A percentile compares a stretch with the other conserved stretches of the same genome.
Evolutionary conservation across 2,113 vertebrate species (phyloP).

Genomic region (Clupea harengus): DNA sequence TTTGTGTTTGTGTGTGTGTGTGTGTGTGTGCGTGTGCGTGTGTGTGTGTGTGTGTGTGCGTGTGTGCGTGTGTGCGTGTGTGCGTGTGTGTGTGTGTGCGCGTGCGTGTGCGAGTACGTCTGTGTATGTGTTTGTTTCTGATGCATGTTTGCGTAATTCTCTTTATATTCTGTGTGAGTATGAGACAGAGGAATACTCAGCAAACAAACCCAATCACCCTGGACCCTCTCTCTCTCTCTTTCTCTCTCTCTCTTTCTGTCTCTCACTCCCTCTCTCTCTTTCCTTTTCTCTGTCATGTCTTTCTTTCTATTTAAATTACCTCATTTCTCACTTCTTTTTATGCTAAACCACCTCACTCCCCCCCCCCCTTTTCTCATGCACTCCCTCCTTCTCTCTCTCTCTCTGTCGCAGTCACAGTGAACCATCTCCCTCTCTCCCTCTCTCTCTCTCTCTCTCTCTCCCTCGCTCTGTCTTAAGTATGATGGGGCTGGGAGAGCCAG

Average conservation of each 20-base stretch:
- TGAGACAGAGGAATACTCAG: conserved; percentile 31
- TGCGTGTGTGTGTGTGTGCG: not conserved
- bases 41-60: not conserved
- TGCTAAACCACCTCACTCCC: conserved; percentile 63
- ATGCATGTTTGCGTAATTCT: conserved; percentile 14
- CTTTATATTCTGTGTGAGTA: conserved; percentile 43
- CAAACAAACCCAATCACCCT: conserved; percentile 58
- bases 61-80: not conserved
- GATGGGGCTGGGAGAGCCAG: conserved; percentile 75
- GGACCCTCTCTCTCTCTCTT: conserved; percentile 1
- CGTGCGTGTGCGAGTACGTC: not conserved
- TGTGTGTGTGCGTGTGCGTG: not conserved
- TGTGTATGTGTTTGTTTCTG: not conserved
- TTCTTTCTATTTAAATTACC: conserved; percentile 51
- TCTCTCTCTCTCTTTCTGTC: not conserved
- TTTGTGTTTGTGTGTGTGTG: not conserved
- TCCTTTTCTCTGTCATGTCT: conserved; percentile 13
- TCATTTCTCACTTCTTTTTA: conserved; percentile 62
- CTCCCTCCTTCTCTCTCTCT: conserved; percentile 43
- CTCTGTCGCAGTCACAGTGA: conserved; percentile 36
- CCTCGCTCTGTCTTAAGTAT: conserved; percentile 78
- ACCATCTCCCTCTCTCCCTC: conserved; percentile 53
- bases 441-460: conserved; percentile 47
- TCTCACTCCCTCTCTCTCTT: not conserved
- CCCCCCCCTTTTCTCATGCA: conserved; percentile 51